Evolutionary conservation across 1,140 invertebrate species (phyloP), one percentile per base, ranked within the genome.

Genomic region (Calephelis nemesis): DNA sequence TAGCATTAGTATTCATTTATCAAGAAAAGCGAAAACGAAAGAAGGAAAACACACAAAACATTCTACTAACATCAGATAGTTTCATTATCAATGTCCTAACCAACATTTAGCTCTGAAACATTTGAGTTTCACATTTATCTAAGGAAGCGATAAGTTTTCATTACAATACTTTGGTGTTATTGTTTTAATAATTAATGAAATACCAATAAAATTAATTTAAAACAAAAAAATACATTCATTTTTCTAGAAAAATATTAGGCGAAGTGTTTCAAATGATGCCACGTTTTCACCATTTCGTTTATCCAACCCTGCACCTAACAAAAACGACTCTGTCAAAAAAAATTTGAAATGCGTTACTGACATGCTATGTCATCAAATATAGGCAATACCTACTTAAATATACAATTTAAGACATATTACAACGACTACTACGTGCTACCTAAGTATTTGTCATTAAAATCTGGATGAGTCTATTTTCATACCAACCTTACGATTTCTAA

Each of bases 121-220:
- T 85, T 76, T 78, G 77, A 75, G 74, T 82, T 82, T 85, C 76
- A 84, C 77, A 83, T 78, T 84, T 85, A 91, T 86, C 88, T 91
- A 91, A 90, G 83, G 85, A 90, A 84, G 88, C 88, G 87, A 87
- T 88, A 85, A 87, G 79, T 88, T 87, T 81, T 85, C 60, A 69
- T 78, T 85, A 84, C 74, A 82, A 84, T 87, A 88, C 74, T 87
- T 91, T 91, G 88, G 88, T 91, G 88, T 91, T 91, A 81, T 83
- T 84, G 85, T 91, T 91, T 88, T 85, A 30, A 4, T 30, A 30
- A 2, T 30, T 2, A 30, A 4, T 30, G 30, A 30, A 30, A 30
- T 30, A 30, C 4, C 1, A 30, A 30, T 30, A 2, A 30, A 30
- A 30, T 30, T 30, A 4, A 30, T 30, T 30, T 30, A 30, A 30